A percentile compares a stretch with the other conserved stretches of the same genome.
Evolutionary conservation across 35 echinoderm and acorn worm species (phyloP).

Genomic region (Heliocidaris erythrogramma): DNA sequence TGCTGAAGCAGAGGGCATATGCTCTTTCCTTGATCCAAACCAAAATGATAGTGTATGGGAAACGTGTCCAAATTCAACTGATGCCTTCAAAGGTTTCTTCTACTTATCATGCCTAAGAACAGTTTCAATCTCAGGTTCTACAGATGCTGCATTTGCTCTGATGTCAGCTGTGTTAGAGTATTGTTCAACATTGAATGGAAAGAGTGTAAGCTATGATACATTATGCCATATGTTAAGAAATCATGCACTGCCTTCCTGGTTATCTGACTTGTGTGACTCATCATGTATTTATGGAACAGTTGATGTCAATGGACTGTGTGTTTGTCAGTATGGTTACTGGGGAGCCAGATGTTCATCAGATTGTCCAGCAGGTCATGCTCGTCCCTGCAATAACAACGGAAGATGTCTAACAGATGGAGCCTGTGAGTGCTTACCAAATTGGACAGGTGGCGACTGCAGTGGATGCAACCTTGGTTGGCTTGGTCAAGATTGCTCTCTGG

Average conservation of each 20-base stretch:
- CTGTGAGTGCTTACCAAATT: slow-evolving; percentile 75
- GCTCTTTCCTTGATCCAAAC: slow-evolving; percentile 47
- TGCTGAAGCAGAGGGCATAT: slow-evolving; percentile 41
- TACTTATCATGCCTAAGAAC: slow-evolving; percentile 71
- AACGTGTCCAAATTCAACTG: slow-evolving; percentile 50
- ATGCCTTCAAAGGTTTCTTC: slow-evolving; percentile 69
- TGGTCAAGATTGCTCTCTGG: slow-evolving; percentile 73
- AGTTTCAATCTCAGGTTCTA: slow-evolving; percentile 46
- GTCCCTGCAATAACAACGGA: slow-evolving; percentile 76
- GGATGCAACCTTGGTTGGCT: slow-evolving; percentile 65
- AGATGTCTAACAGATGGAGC: slow-evolving; percentile 53
- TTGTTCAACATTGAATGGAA: slow-evolving; percentile 48
- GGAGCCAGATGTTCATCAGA: slow-evolving; percentile 63
- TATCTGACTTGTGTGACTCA: slow-evolving; percentile 22
- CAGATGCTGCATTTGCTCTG: slow-evolving; percentile 57
- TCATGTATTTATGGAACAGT: slow-evolving; percentile 53
- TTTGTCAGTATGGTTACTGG: slow-evolving; percentile 74
- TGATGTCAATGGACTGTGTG: slow-evolving; percentile 24
- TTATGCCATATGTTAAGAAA: slow-evolving; percentile 36
- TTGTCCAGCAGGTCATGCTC: slow-evolving; percentile 64
- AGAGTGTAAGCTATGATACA: background rate
- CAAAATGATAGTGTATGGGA: background rate
- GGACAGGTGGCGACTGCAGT: slow-evolving; percentile 61
- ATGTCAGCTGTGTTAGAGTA: slow-evolving; percentile 46
- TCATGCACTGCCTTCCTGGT: slow-evolving; percentile 27